Evolutionary conservation across 2,888 invertebrate species (phyloP), one percentile per base, ranked within the genome.

Genomic region (Barypeithes pellucidus): DNA sequence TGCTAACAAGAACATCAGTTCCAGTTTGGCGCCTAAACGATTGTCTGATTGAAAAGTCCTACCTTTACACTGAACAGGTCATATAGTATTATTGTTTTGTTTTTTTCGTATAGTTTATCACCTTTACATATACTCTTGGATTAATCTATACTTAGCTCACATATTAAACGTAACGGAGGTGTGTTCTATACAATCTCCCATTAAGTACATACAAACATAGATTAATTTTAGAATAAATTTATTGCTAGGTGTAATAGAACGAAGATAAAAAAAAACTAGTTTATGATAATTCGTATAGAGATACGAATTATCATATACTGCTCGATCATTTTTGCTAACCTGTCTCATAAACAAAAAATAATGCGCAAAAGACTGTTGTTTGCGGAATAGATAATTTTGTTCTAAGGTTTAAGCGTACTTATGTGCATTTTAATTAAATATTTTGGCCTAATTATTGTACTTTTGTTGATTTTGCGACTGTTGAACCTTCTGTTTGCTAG

Each of bases 301-400:
- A 52, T 14, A 14, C 29, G n/a, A 29, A 57, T 57, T 29, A 33
- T 16, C 33, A 29, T 57, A 52, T 7, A 24, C 24, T n/a, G 29
- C 8, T 12, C 50, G 29, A 57, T 57, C 16, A 9, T 33, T 36
- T 57, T 57, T 57, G 8, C 8, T 16, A 29, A 16, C 33, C 18
- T 57, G 54, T 33, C 14, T 33, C 54, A 36, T 57, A 57, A 57
- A 57, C 54, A 57, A 57, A 57, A 36, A 16, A 18, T 57, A 36
- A 29, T 33, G 54, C 54, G 33, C 54, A 57, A 33, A 57, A 57
- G 8, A 14, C 9, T 57, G 18, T 36, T 57, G 9, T 57, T 57
- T 57, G 54, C 33, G 9, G 18, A 16, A 57, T 57, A 54, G 14
- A 57, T 33, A 33, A 57, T 33, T 18, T 57, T 3, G 16, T 33